Base-by-base conservation (phyloP, 2,888 invertebrate genomes). In the Cybosia mesomella region DNA sequence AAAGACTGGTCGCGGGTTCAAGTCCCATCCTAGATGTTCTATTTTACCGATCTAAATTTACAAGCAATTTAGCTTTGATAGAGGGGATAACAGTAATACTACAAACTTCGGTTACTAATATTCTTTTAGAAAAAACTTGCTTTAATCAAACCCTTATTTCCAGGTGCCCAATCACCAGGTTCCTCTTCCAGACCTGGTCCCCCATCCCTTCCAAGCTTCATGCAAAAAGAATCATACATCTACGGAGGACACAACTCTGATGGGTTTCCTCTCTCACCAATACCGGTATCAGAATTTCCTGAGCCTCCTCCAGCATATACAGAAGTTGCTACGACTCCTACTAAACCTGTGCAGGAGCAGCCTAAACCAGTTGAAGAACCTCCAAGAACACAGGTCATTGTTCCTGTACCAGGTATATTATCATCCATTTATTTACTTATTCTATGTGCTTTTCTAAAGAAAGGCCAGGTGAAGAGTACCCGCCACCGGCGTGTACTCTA, bases 291-390 rank as follows among this genome's bases (percentile, higher is more conserved):
- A 0, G 86, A 91, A 21, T 91, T 89, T 54, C 91, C 90, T 0
- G 87, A 89, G 28, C 92, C 92, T 0, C 94, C 94, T 0, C 94
- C 94, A 0, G 89, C 93, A 0, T 94, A 94, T 49, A 80, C 89
- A 0, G 92, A 91, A 0, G 67, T 71, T 0, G 49, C 67, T 3
- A 13, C 67, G 1, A 24, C 73, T 0, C 34, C 64, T 18, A 1
- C 18, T 11, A 32, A 34, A 28, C 49, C 66, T 32, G 21, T 21
- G 0, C 18, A 21, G 13, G 53, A 53, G 1, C n/a, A 34, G 1
- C 58, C 58, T 7, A 54, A 58, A 15, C 67, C 63, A 13, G 21
- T 28, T n/a, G 55, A 8, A 36, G 64, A 36, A 60, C 85, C 78
- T 0, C 89, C 89, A 0, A 83, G 89, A 58, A 91, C 92, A 0